Conservation (phyloP, 2,888 invertebrate species). For the Tiliacea citrago region DNA sequence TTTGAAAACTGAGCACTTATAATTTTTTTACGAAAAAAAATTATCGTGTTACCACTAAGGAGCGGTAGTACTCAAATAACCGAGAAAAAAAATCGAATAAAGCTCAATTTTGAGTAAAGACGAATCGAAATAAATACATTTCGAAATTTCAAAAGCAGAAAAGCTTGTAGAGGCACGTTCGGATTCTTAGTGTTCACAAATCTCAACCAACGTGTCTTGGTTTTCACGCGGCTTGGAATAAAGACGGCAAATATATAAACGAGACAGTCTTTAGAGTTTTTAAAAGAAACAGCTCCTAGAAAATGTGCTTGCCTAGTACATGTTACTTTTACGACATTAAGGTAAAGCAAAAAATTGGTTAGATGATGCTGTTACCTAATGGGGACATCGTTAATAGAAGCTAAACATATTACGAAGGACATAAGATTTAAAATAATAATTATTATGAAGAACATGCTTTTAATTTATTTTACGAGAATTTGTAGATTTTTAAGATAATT, state of each 20-base stretch:
- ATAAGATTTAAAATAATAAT: not conserved
- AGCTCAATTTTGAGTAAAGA: not conserved
- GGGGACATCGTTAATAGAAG: not conserved
- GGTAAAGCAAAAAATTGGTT: not conserved
- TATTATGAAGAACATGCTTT: not conserved
- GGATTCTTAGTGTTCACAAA: conserved; percentile 39
- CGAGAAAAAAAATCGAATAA: not conserved
- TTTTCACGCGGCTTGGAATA: conserved; percentile 22
- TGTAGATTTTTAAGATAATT: not conserved
- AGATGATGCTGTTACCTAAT: not conserved
- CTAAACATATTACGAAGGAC: not conserved
- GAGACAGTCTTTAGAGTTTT: conserved; percentile 36
- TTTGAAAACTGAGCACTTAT: too few relatives aligned
- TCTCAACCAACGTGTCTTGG: conserved; percentile 34
- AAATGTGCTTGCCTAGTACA: conserved; percentile 6
- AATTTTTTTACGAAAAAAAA: too few relatives aligned
- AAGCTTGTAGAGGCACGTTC: conserved; percentile 7
- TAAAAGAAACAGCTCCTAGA: conserved; percentile 7
- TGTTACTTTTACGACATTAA: not conserved
- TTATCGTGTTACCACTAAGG: not conserved
- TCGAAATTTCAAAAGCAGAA: not conserved
- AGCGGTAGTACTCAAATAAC: not conserved
- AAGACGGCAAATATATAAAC: conserved; percentile 38
- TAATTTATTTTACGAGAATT: not conserved
- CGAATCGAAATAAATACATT: not conserved